A percentile compares a stretch with the other conserved stretches of the same genome.
Conservation (phyloP, 2,888 invertebrate species). For the Lasioglossum marginatum region DNA sequence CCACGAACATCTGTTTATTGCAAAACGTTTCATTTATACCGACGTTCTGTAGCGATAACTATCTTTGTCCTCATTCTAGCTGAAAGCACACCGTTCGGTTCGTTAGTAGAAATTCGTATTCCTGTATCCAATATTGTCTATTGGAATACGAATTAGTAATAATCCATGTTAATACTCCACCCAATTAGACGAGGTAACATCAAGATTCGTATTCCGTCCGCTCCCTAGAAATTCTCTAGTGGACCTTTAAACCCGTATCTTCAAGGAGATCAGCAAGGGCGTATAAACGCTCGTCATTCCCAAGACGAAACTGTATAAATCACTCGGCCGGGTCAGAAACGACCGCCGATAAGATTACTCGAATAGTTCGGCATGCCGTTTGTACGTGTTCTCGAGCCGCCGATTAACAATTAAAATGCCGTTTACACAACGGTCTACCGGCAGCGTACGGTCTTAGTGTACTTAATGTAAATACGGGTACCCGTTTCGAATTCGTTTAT, state of each 20-base stretch:
- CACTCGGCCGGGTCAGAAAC: slow-evolving; percentile 44
- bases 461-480: no score
- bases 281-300: slow-evolving; percentile 37
- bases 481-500: no score
- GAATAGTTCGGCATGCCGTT: background rate
- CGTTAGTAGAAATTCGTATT: background rate
- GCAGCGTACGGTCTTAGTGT: background rate
- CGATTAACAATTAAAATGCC: slow-evolving; percentile 12
- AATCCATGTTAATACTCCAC: background rate
- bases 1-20: background rate
- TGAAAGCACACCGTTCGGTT: background rate
- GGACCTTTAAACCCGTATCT: slow-evolving; percentile 12
- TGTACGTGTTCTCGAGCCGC: background rate
- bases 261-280: slow-evolving; percentile 21
- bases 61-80: background rate
- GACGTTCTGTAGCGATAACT: background rate
- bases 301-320: slow-evolving; percentile 37
- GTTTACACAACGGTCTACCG: slow-evolving; percentile 8
- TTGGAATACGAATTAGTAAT: background rate
- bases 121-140: background rate
- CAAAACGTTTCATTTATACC: background rate
- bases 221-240: background rate
- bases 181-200: slow-evolving; percentile 48
- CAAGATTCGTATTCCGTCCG: slow-evolving; percentile 39
- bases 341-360: slow-evolving; percentile 36